Evolutionary conservation across 2,888 invertebrate genomes (phyloP).

Genomic region (Tyria jacobaeae): DNA sequence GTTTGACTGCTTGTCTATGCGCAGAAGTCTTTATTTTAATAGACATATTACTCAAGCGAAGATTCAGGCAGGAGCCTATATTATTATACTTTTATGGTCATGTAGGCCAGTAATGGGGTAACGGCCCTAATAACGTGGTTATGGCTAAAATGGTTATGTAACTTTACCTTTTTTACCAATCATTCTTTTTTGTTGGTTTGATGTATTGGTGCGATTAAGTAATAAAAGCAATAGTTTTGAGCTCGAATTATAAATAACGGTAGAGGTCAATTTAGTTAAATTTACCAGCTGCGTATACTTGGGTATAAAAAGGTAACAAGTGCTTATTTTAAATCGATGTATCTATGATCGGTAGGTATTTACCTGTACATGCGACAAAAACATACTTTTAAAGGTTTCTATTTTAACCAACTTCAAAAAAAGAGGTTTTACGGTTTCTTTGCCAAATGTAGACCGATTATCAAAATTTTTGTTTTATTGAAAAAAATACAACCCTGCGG

Average conservation of each 20-base stretch:
- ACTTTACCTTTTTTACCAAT: conserved; percentile 48
- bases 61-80: neutral
- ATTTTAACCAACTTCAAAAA: too few relatives aligned
- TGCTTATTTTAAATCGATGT: conserved; percentile 15
- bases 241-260: conserved; percentile 70
- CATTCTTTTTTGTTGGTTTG: conserved; percentile 59
- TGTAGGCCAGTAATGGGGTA: conserved; percentile 37
- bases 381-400: too few relatives aligned
- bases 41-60: conserved; percentile 2
- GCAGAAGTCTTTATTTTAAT: neutral
- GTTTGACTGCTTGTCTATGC: neutral
- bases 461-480: too few relatives aligned
- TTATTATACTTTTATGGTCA: conserved; percentile 38
- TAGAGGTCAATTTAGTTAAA: conserved; percentile 66
- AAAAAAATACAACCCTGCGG: too few relatives aligned
- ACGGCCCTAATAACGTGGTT: conserved; percentile 38
- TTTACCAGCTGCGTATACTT: conserved; percentile 26
- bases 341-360: too few relatives aligned
- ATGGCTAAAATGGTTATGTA: conserved; percentile 30
- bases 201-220: conserved; percentile 75
- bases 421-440: too few relatives aligned
- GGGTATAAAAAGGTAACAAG: conserved; percentile 19
- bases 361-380: neutral
- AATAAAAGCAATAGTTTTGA: conserved; percentile 74
- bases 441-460: too few relatives aligned